Conservation (phyloP, 2,888 invertebrate species). For the Synergus itoensis region DNA sequence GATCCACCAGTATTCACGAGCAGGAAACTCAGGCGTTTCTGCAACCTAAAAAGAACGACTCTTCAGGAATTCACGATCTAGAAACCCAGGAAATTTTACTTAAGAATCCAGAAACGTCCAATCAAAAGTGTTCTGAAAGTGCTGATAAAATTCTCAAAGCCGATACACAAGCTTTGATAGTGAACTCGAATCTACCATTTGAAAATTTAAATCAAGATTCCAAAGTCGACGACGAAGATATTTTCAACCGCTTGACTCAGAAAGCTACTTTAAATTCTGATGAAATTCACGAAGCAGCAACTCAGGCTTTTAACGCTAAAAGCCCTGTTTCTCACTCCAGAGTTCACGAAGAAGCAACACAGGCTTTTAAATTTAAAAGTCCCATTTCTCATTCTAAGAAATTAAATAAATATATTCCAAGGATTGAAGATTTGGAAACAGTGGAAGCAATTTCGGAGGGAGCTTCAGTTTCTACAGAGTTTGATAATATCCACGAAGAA, state of each 20-base stretch:
- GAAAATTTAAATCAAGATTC: constrained; percentile 30
- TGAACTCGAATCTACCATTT: background rate
- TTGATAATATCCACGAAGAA: background rate
- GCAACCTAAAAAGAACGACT: background rate
- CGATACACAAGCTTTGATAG: background rate
- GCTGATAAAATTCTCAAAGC: background rate
- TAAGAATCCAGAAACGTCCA: background rate
- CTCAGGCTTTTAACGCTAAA: background rate
- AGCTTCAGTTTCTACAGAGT: background rate
- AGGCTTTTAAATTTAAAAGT: background rate
- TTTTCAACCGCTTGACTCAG: constrained; percentile 27
- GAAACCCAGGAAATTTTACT: constrained; percentile 39
- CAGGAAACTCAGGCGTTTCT: background rate
- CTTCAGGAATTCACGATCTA: constrained; percentile 43
- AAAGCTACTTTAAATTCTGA: background rate
- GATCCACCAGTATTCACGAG: constrained; percentile 1
- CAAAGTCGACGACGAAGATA: constrained; percentile 52
- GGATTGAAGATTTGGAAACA: background rate
- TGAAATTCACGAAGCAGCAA: constrained; percentile 37
- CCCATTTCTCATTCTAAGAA: constrained; percentile 14
- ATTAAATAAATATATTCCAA: background rate
- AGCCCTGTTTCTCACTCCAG: background rate
- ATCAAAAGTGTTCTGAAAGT: background rate
- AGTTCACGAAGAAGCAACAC: background rate
- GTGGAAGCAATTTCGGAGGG: background rate